Conservation (phyloP, 2,888 invertebrate genomes). For the Drosophila kuntzei region DNA sequence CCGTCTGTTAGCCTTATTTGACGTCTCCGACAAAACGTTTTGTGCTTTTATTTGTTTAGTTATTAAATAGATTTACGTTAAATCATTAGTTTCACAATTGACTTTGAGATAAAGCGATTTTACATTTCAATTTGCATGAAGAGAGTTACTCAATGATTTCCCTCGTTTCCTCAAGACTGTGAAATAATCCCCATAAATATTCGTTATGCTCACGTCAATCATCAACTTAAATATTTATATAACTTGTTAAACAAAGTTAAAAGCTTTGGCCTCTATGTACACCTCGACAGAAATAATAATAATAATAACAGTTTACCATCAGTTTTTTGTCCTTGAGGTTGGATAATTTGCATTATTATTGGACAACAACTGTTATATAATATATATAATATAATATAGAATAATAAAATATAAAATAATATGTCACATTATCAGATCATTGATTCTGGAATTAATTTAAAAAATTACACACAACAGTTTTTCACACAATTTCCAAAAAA, state of each 20-base stretch:
- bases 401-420: too few species aligned
- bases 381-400: too few species aligned
- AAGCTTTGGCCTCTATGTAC: conserved; percentile 1
- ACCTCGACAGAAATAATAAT: neutral
- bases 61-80: conserved; percentile 61
- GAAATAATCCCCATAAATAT: conserved; percentile 2
- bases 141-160: neutral
- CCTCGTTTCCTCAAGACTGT: neutral
- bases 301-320: neutral
- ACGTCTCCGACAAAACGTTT: conserved; percentile 30
- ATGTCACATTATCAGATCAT: too few species aligned
- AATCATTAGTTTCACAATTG: conserved; percentile 52
- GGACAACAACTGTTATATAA: too few species aligned
- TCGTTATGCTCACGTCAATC: conserved; percentile 1
- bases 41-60: conserved; percentile 59
- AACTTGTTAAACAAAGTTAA: conserved; percentile 13
- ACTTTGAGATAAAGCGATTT: conserved; percentile 22
- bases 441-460: too few species aligned
- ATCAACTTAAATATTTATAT: conserved; percentile 7
- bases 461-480: too few species aligned
- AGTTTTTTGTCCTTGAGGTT: neutral
- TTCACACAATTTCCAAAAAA: too few species aligned
- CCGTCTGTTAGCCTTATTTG: conserved; percentile 25
- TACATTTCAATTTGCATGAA: conserved; percentile 7
- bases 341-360: too few species aligned